Evolutionary conservation across 2,888 invertebrate species (phyloP), one percentile per base, ranked within the genome.

Genomic region (Germaria angustata): DNA sequence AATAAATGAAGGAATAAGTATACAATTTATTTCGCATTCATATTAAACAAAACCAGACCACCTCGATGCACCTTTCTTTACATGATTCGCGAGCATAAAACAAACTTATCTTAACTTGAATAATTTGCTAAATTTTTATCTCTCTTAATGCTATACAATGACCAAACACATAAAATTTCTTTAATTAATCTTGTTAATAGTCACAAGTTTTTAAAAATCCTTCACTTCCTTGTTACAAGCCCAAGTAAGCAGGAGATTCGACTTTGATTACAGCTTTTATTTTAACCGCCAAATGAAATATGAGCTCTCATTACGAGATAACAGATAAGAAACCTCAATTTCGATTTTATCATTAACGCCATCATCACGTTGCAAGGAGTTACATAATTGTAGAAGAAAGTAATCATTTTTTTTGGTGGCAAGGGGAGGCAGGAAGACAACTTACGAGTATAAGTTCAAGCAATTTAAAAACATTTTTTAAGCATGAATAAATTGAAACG

Each of bases 171-270:
- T 49, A 20, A 39, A 63, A 71, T 71, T 66, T 66, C 36, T 36
- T 72, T 55, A 39, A 72, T 77, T 72, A 61, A 73, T 81, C 72
- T 55, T 49, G 24, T 81, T 77, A 76, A 81, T 77, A 66, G 65
- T 65, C 22, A 65, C 76, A 77, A 77, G 44, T 51, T 51, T 61
- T 39, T 11, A 20, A 57, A 57, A 57, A 13, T 3, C 9, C 15
- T 28, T 46, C n/a, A 71, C 53, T 78, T 69, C 63, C 69, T 69
- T 46, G 24, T 41, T 65, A 55, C 44, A 72, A 49, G 17, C n/a
- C 2, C 15, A 20, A 55, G 9, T 13, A 44, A 22, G 34, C 53
- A 24, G 44, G 15, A 24, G n/a, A 57, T 9, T 39, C 39, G 15
- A 17, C 34, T 63, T 77, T 63, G 41, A 69, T 41, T 20, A 11